Conservation (phyloP, 64 coral and sea anemone species). For the Actinia equina region DNA sequence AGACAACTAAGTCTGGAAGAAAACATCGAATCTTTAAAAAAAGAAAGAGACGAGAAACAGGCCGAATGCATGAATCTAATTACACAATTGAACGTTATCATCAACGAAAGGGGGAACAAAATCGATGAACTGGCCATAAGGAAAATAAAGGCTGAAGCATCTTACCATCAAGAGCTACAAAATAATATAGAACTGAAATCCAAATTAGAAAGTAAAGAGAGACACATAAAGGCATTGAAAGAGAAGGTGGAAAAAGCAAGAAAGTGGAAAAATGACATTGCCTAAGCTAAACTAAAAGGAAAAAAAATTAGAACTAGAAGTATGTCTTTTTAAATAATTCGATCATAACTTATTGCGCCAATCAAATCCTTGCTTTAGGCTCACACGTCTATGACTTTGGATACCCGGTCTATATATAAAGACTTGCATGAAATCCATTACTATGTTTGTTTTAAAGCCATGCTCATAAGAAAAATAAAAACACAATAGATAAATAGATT, state of each 20-base stretch:
- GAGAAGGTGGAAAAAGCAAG: background rate
- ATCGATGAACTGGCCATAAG: background rate
- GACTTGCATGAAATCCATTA: no score
- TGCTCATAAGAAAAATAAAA: no score
- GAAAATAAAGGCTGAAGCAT: background rate
- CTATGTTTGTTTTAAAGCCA: no score
- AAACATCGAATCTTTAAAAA: background rate
- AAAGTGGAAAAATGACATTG: conserved; percentile 12
- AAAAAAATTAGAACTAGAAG: no score
- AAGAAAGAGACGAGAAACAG: background rate
- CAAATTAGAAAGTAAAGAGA: background rate
- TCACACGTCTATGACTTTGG: no score
- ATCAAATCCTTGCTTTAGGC: no score
- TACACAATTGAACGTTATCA: background rate
- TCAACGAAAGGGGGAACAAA: background rate
- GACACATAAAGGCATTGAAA: background rate
- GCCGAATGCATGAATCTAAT: background rate
- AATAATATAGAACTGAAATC: background rate
- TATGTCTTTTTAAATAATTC: no score
- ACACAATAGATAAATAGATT: no score
- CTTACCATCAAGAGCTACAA: background rate
- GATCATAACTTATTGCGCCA: no score
- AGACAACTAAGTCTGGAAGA: background rate
- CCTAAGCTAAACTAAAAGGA: background rate
- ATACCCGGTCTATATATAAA: no score